Conservation (phyloP, 2,888 invertebrate genomes). For the Odontothrips loti region DNA sequence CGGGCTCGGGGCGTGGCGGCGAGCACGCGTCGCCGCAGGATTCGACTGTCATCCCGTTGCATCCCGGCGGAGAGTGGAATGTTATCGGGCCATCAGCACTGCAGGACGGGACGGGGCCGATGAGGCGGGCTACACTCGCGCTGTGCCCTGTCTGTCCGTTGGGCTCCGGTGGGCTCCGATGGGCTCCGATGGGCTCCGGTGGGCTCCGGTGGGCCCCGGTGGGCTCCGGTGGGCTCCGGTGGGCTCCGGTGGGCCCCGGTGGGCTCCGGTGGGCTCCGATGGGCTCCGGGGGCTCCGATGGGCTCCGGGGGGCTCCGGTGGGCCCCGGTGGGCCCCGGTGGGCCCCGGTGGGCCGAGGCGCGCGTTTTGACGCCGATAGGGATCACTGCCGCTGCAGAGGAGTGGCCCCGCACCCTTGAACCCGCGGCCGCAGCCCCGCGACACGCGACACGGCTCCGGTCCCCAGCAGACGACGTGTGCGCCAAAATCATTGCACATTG, state of each 20-base stretch:
- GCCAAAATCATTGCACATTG: too few relatives aligned
- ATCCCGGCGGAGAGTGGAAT: not conserved
- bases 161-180: not conserved
- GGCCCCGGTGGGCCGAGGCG: not conserved
- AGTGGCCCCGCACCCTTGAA: not conserved
- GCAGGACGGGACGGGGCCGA: not conserved
- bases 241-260: not conserved
- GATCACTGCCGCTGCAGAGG: not conserved
- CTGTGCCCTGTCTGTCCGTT: too few relatives aligned
- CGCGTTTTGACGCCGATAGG: constrained; percentile 14
- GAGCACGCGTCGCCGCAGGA: not conserved
- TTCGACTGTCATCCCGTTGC: constrained; percentile 12
- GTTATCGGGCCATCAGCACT: constrained; percentile 12
- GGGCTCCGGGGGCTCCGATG: not conserved
- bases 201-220: not conserved
- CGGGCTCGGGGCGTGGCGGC: not conserved
- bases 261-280: not conserved
- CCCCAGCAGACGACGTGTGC: too few relatives aligned
- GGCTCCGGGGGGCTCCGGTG: not conserved
- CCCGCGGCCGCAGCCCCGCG: not conserved
- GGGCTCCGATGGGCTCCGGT: not conserved
- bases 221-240: not conserved
- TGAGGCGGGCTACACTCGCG: not conserved
- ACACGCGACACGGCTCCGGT: too few relatives aligned
- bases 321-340: not conserved